Base-by-base conservation (phyloP, 2,888 invertebrate species). In the Scrobipalpa costella region DNA sequence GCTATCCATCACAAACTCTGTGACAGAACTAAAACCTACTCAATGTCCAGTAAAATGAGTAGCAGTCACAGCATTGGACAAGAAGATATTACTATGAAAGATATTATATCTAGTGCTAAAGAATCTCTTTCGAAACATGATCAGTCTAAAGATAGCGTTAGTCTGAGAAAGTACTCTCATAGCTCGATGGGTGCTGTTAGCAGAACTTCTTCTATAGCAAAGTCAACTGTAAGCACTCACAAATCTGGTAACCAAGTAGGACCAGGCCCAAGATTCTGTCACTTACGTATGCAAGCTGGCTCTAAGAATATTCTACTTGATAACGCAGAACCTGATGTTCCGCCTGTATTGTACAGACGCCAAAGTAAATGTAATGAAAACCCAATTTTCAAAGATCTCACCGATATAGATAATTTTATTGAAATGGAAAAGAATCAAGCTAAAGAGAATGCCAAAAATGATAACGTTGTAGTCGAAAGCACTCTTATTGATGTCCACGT, bases 261-360 rank as follows among this genome's bases (percentile, higher is more conserved):
- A 1, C 92, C 92, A 11, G 96, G 96, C 0, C 95, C 96, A 1
- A 92, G 96, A 67, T 94, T 95, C 73, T 96, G 96, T 75, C 95
- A 96, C 61, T 92, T 96, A 76, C 92, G 95, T 44, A 92, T 96
- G 73, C 96, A 96, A 74, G 94, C 94, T 7, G 96, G 95, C 7
- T 95, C 95, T 11, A 96, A 95, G 77, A 96, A 96, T 79, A 95
- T 96, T 73, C 86, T 96, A 6, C 86, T 96, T 27, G 96, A 96
- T 81, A 96, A 96, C 73, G 94, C 95, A 38, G 95, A 95, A 71
- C 94, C 94, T 55, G 93, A 93, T 68, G 93, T 95, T 34, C 94
- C 95, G 13, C 96, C 96, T 0, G 94, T 96, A 38, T 86, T 96
- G 49, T 96, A 96, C 73, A 94, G 94, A 66, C 88, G 94, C 9